Conservation (phyloP, 2,888 invertebrate species). For the Monopis laevigella region DNA sequence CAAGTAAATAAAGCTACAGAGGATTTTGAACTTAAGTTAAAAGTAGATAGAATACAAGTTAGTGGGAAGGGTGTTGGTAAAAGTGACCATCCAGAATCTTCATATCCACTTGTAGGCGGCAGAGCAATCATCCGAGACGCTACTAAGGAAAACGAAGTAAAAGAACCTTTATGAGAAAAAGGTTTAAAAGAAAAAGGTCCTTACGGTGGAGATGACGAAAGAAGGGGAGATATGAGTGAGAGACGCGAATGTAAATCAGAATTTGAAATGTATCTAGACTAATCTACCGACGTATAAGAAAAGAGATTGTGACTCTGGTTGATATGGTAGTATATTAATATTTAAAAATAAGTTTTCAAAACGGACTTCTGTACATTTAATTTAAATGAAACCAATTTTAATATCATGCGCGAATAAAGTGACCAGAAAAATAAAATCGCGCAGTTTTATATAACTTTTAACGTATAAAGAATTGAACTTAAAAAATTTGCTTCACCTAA, state of each 20-base stretch:
- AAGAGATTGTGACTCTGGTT: not conserved
- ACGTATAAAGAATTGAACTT: too few species aligned
- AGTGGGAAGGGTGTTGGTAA: not conserved
- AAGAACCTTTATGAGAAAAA: slow-evolving; percentile 30
- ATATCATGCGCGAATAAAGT: too few species aligned
- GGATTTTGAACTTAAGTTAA: too few species aligned
- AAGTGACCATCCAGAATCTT: not conserved
- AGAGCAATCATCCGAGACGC: slow-evolving; percentile 41
- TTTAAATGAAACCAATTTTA: too few species aligned
- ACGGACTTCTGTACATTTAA: too few species aligned
- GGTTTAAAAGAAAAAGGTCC: slow-evolving; percentile 25
- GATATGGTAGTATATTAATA: too few species aligned
- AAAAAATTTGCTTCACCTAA: too few species aligned
- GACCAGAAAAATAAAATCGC: too few species aligned
- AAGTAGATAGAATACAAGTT: not conserved
- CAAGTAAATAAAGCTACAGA: not conserved
- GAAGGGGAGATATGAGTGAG: slow-evolving; percentile 11
- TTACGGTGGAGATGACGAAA: slow-evolving; percentile 23
- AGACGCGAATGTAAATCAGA: slow-evolving; percentile 19
- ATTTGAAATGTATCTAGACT: slow-evolving; percentile 11
- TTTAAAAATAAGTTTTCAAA: too few species aligned
- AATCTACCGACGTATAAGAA: too few species aligned
- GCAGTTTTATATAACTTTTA: too few species aligned
- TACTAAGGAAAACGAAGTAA: slow-evolving; percentile 23
- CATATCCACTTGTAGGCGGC: slow-evolving; percentile 18